Conservation (phyloP, 2,113 vertebrate genomes). For the Fregetta grallaria region DNA sequence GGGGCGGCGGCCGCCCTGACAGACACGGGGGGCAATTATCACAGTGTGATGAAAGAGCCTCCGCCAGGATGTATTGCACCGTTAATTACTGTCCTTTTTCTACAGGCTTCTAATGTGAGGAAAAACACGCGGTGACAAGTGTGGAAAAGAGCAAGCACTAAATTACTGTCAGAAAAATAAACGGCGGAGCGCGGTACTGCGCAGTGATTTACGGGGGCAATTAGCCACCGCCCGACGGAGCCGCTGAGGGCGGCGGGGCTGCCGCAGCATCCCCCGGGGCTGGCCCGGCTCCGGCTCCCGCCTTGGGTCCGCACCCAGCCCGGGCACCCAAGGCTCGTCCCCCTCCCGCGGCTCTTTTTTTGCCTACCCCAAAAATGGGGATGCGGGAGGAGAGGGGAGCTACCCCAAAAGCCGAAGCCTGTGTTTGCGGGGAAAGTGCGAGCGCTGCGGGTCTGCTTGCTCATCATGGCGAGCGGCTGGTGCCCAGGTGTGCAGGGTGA, state of each 20-base stretch:
- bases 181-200: slow-evolving; percentile 86
- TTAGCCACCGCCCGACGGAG: slow-evolving; percentile 95
- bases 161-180: slow-evolving; percentile 99
- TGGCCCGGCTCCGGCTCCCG: not conserved
- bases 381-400: not conserved
- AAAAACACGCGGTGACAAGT: slow-evolving; percentile 99
- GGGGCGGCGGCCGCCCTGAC: slow-evolving; percentile 90
- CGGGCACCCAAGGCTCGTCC: not conserved
- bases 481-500: not conserved
- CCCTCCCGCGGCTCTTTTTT: not conserved
- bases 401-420: not conserved
- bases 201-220: slow-evolving; percentile 99
- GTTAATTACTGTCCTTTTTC: slow-evolving; percentile 99
- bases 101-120: slow-evolving; percentile 98
- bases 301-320: not conserved
- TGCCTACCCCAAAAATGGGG: not conserved
- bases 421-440: not conserved
- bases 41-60: slow-evolving; percentile 98
- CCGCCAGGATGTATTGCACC: slow-evolving; percentile 84
- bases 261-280: not conserved
- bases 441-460: not conserved
- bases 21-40: slow-evolving; percentile 99
- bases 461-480: not conserved
- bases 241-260: slow-evolving; percentile 81
- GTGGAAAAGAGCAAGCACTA: slow-evolving; percentile 99